These are phyloP conservation scores for Oryzias curvinotus DNA, from an alignment of 2,113 vertebrate species.

Conservation along the genomic window DNA sequence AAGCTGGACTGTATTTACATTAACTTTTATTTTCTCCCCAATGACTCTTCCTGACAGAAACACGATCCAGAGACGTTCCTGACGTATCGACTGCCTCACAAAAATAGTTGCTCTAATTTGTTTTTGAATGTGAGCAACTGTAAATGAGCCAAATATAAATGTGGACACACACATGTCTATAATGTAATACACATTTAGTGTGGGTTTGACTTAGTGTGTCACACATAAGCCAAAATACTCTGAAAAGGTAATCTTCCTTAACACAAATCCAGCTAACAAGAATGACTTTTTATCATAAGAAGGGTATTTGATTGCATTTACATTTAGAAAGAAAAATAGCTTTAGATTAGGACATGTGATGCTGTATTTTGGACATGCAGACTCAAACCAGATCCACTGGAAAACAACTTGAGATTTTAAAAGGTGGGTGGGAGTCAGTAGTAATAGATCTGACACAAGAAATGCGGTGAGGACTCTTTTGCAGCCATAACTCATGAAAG, in stretches of 20 bases:
- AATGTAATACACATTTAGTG: not conserved
- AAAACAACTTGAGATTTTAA: not conserved
- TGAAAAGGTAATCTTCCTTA: not conserved
- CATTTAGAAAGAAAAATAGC: not conserved
- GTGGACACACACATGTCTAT: not conserved
- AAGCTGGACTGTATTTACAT: constrained; percentile 51
- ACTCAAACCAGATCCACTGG: not conserved
- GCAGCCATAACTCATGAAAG: too few relatives aligned
- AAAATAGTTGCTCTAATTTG: constrained; percentile 3
- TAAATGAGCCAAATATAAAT: constrained; percentile 5
- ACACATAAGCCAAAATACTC: too few relatives aligned
- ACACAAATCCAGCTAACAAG: not conserved
- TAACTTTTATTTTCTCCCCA: constrained; percentile 62
- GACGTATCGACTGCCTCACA: constrained; percentile 64
- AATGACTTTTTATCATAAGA: not conserved
- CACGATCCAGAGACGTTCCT: constrained; percentile 64
- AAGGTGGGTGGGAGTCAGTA: too few relatives aligned
- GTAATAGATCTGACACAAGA: too few relatives aligned
- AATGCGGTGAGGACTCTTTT: too few relatives aligned
- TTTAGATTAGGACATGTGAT: not conserved
- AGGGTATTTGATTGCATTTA: not conserved
- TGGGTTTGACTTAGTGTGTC: not conserved
- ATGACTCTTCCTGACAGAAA: constrained; percentile 32
- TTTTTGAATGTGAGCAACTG: not conserved
- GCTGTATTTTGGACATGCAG: not conserved